Conservation (phyloP, 2,113 vertebrate genomes). For the Cephalophus harveyi region DNA sequence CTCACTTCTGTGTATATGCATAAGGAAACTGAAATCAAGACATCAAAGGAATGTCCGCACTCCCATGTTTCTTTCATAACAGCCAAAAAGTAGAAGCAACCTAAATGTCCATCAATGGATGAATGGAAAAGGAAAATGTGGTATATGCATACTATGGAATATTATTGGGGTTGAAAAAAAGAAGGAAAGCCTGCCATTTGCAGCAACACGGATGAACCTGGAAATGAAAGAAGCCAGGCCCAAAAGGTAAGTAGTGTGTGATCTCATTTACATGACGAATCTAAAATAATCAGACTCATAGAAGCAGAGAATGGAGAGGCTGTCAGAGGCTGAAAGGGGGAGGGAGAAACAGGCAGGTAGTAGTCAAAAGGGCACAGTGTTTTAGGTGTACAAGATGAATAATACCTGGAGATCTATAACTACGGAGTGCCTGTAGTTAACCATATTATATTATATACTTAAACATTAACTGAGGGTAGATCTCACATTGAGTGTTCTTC, state of each 20-base stretch:
- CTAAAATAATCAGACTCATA: neutral
- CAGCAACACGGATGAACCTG: neutral
- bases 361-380: neutral
- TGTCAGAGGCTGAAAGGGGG: neutral
- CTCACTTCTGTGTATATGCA: neutral
- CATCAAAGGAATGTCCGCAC: neutral
- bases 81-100: neutral
- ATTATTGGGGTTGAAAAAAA: neutral
- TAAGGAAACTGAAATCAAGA: neutral
- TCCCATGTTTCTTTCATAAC: neutral
- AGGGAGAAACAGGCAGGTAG: neutral
- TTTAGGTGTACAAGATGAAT: neutral
- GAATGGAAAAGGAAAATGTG: neutral
- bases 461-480: neutral
- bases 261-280: neutral
- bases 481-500: neutral
- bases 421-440: neutral
- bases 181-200: neutral
- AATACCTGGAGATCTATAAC: neutral
- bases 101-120: neutral
- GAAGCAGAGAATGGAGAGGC: neutral
- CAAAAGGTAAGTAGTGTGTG: neutral
- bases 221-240: neutral
- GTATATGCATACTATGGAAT: neutral
- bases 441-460: neutral